Evolutionary conservation across 30 jellyfish, hydroid and myxozoan genomes (phyloP).

Genomic region (Chironex yamaguchii): DNA sequence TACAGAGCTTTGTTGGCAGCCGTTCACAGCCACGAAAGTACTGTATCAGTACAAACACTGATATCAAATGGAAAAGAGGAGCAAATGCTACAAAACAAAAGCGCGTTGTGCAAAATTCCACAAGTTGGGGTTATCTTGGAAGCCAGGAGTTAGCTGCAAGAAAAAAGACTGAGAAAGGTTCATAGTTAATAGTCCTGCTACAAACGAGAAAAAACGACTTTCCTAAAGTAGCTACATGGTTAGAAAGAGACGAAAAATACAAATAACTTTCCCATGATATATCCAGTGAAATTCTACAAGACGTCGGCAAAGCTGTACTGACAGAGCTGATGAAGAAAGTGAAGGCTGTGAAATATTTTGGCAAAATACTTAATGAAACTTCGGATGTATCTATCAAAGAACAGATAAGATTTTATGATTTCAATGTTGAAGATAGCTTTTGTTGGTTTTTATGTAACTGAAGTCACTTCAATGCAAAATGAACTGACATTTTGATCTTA

Average conservation of each 20-base stretch:
- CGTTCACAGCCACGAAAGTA: constrained; percentile 28
- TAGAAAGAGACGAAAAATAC: constrained; percentile 44
- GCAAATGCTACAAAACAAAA: constrained; percentile 28
- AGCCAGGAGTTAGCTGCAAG: constrained; percentile 36
- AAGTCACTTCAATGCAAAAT: constrained; percentile 5
- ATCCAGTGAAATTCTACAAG: constrained; percentile 51
- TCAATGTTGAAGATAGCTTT: constrained; percentile 3
- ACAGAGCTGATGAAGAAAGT: constrained; percentile 55
- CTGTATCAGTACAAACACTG: constrained; percentile 19
- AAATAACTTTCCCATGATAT: constrained; percentile 48
- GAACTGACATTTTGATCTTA: too few species aligned
- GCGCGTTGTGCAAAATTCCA: background rate
- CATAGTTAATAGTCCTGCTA: constrained; percentile 44
- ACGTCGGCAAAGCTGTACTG: constrained; percentile 48
- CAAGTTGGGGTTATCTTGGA: constrained; percentile 21
- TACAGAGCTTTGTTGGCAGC: constrained; percentile 2
- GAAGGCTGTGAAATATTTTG: constrained; percentile 47
- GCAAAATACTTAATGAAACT: constrained; percentile 32
- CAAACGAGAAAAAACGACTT: constrained; percentile 22
- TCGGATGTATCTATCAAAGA: constrained; percentile 41
- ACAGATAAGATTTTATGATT: constrained; percentile 30
- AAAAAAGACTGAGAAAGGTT: constrained; percentile 23
- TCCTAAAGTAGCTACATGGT: constrained; percentile 61
- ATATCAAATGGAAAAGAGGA: constrained; percentile 1
- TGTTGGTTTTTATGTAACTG: too few species aligned